Evolutionary conservation across 1,140 invertebrate species (phyloP), one percentile per base, ranked within the genome.

Genomic region (Littorina saxatilis): DNA sequence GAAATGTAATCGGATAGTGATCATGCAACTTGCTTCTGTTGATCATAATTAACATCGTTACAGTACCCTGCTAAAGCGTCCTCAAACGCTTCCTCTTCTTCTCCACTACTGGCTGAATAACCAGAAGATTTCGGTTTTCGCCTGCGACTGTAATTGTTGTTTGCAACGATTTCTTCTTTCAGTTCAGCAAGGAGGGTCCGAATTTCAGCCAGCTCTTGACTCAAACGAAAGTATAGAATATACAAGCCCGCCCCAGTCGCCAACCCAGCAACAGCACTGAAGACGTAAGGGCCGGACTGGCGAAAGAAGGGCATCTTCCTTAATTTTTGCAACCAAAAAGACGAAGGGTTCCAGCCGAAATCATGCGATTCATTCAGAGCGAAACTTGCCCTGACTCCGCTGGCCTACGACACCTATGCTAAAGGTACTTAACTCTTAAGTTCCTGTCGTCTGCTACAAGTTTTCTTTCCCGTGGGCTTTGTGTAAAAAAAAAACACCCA

Each of bases 61-160:
- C 23, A 61, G 17, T 83, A 85, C 84, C 84, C 84, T 77, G 74
- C 86, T 75, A 84, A 81, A 2, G 84, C 84, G 73, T 88, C 85
- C 66, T 85, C 85, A 82, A 84, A 88, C 23, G 84, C 85, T 15
- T 84, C 83, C 52, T 88, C 87, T n/a, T 87, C 87, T 20, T 85
- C 87, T 39, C 82, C 84, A 66, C 87, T 88, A 40, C 83, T 85
- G 58, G 85, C 80, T 29, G 80, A 77, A 39, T 81, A 82, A 20
- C 83, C 83, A 11, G 84, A 70, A 20, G 77, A 47, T 35, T 63
- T 82, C 7, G 7, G 5, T n/a, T 85, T 82, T 43, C 81, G 83
- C 15, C 84, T 63, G n/a, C 23, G 35, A 52, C 15, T 55, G 29
- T 23, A 43, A 27, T 50, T 23, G n/a, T n/a, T 52, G 72, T 52